phyloP scores from a whole-genome alignment of 2,888 invertebrate species.

The Danaus chrysippus region DNA sequence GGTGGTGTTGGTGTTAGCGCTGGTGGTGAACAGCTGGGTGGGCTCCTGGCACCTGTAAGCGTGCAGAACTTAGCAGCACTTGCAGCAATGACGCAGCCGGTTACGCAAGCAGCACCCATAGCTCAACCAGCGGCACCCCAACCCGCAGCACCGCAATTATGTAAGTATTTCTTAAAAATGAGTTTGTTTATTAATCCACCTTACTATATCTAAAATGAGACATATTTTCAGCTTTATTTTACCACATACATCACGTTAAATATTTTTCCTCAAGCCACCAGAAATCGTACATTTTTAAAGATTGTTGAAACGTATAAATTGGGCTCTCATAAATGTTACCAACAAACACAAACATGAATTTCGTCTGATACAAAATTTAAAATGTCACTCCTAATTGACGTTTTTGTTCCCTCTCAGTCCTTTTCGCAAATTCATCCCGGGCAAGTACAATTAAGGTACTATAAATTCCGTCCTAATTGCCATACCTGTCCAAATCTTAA shows the following conservation, averaged over 20 bases:
- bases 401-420: conserved; percentile 41
- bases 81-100: conserved; percentile 88
- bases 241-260: neutral
- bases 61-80: conserved; percentile 95
- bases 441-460: conserved; percentile 50
- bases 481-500: conserved; percentile 55
- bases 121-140: conserved; percentile 66
- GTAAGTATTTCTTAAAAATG: conserved; percentile 48
- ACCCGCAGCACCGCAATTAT: conserved; percentile 61
- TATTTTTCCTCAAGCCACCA: neutral
- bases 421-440: conserved; percentile 44
- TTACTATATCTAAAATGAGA: neutral
- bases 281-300: neutral
- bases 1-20: conserved; percentile 56
- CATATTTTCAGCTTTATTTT: no score
- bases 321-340: neutral
- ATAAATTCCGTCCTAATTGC: conserved; percentile 57
- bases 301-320: neutral
- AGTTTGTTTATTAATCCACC: neutral
- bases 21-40: conserved; percentile 87
- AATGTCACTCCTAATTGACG: conserved; percentile 46
- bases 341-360: conserved; percentile 16
- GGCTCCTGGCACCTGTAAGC: conserved; percentile 89
- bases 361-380: conserved; percentile 33
- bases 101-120: conserved; percentile 72